A percentile compares a stretch with the other conserved stretches of the same genome.
Conservation (phyloP, 2,113 vertebrate genomes). For the Lates calcarifer region DNA sequence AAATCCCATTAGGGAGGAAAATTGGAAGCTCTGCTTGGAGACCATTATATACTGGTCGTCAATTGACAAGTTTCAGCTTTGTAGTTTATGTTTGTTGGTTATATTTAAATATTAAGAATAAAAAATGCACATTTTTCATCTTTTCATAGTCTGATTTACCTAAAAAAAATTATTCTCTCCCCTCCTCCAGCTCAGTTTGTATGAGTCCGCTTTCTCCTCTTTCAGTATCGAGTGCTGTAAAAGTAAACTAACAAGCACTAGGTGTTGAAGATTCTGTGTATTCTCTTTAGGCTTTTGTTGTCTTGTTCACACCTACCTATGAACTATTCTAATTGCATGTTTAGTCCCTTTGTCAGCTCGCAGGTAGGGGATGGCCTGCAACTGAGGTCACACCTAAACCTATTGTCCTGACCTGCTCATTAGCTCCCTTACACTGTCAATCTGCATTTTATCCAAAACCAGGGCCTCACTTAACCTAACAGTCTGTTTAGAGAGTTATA, state of each 20-base stretch:
- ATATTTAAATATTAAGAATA: background rate
- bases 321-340: slow-evolving; percentile 74
- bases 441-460: slow-evolving; percentile 27
- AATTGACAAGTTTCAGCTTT: background rate
- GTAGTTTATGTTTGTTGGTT: background rate
- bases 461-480: background rate
- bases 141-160: too few relatives aligned
- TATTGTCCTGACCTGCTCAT: slow-evolving; percentile 74
- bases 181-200: background rate
- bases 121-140: background rate
- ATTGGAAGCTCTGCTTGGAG: slow-evolving; percentile 42
- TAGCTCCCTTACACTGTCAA: slow-evolving; percentile 45
- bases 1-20: slow-evolving; percentile 80
- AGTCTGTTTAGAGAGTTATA: background rate
- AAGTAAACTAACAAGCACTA: slow-evolving; percentile 83
- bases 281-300: slow-evolving; percentile 78
- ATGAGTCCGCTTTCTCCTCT: slow-evolving; percentile 15
- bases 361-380: slow-evolving; percentile 73
- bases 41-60: slow-evolving; percentile 44
- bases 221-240: slow-evolving; percentile 20
- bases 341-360: slow-evolving; percentile 78
- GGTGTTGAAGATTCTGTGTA: slow-evolving; percentile 74
- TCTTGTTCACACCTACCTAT: slow-evolving; percentile 75
- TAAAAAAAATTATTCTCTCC: too few relatives aligned
- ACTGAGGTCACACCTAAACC: slow-evolving; percentile 78